phyloP scores from a whole-genome alignment of 2,888 invertebrate species.

The Drosophila anceps region DNA sequence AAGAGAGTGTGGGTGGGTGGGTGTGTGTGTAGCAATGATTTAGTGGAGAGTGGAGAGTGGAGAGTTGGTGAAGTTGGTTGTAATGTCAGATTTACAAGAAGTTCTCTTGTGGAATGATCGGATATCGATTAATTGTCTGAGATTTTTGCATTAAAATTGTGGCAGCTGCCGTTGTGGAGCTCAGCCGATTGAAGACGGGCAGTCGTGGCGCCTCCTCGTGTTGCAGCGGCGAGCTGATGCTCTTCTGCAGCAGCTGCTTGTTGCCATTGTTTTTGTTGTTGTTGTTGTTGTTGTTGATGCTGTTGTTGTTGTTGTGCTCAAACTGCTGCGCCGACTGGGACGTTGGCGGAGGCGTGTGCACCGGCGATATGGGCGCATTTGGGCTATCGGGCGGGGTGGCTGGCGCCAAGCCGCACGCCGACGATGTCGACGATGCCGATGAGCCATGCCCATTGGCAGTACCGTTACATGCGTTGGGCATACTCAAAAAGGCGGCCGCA shows the following conservation, averaged over 20 bases:
- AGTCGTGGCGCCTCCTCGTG: slow-evolving; percentile 87
- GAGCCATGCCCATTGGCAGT: slow-evolving; percentile 14
- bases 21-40: background rate
- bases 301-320: slow-evolving; percentile 33
- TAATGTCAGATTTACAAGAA: slow-evolving; percentile 15
- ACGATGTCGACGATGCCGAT: slow-evolving; percentile 64
- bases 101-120: slow-evolving; percentile 30
- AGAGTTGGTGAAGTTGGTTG: background rate
- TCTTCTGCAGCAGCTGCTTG: slow-evolving; percentile 80
- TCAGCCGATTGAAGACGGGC: slow-evolving; percentile 92
- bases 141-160: slow-evolving; percentile 33
- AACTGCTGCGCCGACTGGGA: slow-evolving; percentile 27
- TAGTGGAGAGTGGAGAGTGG: background rate
- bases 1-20: background rate
- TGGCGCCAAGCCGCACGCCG: slow-evolving; percentile 55
- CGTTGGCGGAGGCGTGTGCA: slow-evolving; percentile 83
- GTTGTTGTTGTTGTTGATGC: slow-evolving; percentile 18
- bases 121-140: slow-evolving; percentile 25
- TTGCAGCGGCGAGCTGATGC: slow-evolving; percentile 71
- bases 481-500: slow-evolving; percentile 59
- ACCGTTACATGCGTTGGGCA: slow-evolving; percentile 29
- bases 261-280: background rate
- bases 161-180: slow-evolving; percentile 85
- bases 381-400: slow-evolving; percentile 85
- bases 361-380: slow-evolving; percentile 83